Percentiles rank a stretch among this genome's conserved stretches.
Conservation (phyloP, 2,888 invertebrate genomes). For the Agonum fuliginosum region DNA sequence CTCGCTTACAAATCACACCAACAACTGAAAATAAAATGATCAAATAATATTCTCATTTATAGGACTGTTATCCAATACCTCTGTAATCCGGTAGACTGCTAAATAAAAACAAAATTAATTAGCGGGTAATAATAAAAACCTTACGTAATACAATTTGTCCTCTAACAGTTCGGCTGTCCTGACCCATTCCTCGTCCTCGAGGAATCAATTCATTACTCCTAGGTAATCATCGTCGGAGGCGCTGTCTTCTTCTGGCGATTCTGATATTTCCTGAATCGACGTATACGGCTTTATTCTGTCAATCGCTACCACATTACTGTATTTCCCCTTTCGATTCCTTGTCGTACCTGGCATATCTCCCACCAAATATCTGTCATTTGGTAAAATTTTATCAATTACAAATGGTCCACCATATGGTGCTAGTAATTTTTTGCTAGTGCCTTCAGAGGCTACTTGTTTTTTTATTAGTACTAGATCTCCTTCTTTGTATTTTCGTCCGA, state of each 20-base stretch:
- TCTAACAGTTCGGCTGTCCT: too few species aligned
- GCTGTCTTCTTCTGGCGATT: background rate
- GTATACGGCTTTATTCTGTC: background rate
- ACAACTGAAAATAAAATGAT: too few species aligned
- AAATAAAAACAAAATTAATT: too few species aligned
- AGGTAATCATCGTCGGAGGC: conserved; percentile 2
- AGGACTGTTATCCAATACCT: too few species aligned
- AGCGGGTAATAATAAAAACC: too few species aligned
- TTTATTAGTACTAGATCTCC: background rate
- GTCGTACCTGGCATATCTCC: background rate
- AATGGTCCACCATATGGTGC: background rate
- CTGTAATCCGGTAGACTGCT: too few species aligned
- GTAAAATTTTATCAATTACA: background rate
- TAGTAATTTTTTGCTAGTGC: background rate
- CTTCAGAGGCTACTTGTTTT: background rate
- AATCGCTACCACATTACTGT: background rate
- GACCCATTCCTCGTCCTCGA: conserved; percentile 2
- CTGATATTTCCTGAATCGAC: background rate
- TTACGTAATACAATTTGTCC: too few species aligned
- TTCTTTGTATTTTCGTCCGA: background rate
- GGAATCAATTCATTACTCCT: background rate
- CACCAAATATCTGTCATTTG: background rate
- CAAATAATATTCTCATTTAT: too few species aligned
- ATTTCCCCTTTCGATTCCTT: background rate
- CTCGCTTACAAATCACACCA: too few species aligned